A percentile compares a stretch with the other conserved stretches of the same genome.
These are phyloP conservation scores for Dynastes maya DNA, from an alignment of 2,888 invertebrate species.

Conservation along the genomic window DNA sequence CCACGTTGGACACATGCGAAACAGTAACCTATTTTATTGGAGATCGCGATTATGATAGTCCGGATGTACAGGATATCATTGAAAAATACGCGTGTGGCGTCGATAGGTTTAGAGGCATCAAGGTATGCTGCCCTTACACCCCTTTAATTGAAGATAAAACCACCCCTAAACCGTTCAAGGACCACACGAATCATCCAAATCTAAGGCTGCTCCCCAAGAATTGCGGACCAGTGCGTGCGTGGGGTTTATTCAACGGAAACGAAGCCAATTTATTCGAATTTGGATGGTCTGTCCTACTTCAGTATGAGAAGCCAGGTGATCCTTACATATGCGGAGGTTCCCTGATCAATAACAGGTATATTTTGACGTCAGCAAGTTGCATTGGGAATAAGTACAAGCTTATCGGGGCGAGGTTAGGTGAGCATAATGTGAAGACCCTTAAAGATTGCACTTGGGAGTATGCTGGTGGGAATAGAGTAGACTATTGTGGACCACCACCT, in stretches of 20 bases:
- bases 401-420: slow-evolving; percentile 75
- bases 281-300: slow-evolving; percentile 85
- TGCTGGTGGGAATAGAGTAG: slow-evolving; percentile 2
- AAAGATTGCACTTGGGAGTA: slow-evolving; percentile 68
- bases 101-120: slow-evolving; percentile 11
- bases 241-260: slow-evolving; percentile 72
- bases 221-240: slow-evolving; percentile 75
- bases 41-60: slow-evolving; percentile 13
- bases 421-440: slow-evolving; percentile 71
- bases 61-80: neutral
- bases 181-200: slow-evolving; percentile 38
- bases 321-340: slow-evolving; percentile 70
- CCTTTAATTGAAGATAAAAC: slow-evolving; percentile 41
- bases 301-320: slow-evolving; percentile 69
- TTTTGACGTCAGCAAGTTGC: slow-evolving; percentile 77
- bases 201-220: slow-evolving; percentile 42
- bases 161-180: slow-evolving; percentile 6
- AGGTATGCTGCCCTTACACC: slow-evolving; percentile 48
- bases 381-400: slow-evolving; percentile 52
- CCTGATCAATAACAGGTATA: slow-evolving; percentile 69
- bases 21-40: slow-evolving; percentile 2
- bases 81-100: slow-evolving; percentile 32
- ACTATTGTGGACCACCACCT: slow-evolving; percentile 68
- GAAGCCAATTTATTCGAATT: slow-evolving; percentile 76
- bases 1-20: neutral